Base-by-base conservation (phyloP, 2,113 vertebrate species). In the Aegithalos caudatus region DNA sequence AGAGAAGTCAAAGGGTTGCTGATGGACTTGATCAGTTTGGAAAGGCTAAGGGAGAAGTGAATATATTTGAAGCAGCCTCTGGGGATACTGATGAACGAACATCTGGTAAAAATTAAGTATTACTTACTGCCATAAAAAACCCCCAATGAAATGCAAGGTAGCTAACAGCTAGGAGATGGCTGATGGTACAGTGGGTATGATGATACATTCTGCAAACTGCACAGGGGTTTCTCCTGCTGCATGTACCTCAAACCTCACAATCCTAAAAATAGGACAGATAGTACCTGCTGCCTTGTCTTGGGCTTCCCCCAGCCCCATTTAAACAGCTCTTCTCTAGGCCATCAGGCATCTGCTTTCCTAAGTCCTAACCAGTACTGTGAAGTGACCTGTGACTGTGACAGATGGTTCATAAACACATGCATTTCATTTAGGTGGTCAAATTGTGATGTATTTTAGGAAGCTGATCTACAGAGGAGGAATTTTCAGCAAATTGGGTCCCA, bases 41-140 rank as follows among this genome's bases (percentile, higher is more conserved):
- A 47, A 82, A 76, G 33, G 42, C 45, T 19, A 1, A 76, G n/a
- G 24, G 90, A 86, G n/a, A 84, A 33, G 28, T 11, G 57, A 81
- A 54, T 13, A 45, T 85, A 42, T 76, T 91, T 58, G 79, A 48
- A 77, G 74, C 58, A 64, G 35, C 42, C 89, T 70, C 58, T 47
- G 71, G 79, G 85, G 81, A 54, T 69, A 40, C 45, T 3, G 14
- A 23, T 86, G 81, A 65, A 80, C 58, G 87, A 93, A 82, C 94
- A 91, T 73, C 86, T 96, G 95, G 74, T 80, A 56, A 82, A 87
- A 96, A 93, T 94, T 70, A 92, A 77, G 22, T 62, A 56, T 93
- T 94, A n/a, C 48, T 95, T 86, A 77, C 42, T 88, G 71, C 33
- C 77, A 23, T 85, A 65, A 85, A 89, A 89, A 45, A 40, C 6